phyloP scores from a whole-genome alignment of 2,113 vertebrate genomes.

The Oncorhynchus tshawytscha region DNA sequence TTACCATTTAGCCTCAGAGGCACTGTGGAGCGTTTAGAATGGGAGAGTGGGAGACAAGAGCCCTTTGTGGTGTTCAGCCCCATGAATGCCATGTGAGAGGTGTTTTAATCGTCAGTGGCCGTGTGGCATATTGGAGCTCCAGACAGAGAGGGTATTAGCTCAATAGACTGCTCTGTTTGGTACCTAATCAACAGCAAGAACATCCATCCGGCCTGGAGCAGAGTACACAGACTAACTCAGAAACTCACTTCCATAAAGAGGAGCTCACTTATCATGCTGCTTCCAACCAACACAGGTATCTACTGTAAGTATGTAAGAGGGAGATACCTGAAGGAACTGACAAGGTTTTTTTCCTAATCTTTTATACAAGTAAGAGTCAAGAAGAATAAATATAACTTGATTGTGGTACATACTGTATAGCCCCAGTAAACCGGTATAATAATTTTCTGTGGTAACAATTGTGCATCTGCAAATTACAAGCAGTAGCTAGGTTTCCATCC shows the following conservation, averaged over 20 bases:
- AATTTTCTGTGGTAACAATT: too few species aligned
- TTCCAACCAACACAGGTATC: not conserved
- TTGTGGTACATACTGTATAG: too few species aligned
- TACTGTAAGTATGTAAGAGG: too few species aligned
- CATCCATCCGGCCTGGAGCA: not conserved
- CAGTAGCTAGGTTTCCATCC: too few species aligned
- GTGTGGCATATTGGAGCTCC: not conserved
- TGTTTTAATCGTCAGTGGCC: not conserved
- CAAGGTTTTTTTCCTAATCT: not conserved
- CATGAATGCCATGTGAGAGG: not conserved
- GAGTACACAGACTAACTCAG: not conserved
- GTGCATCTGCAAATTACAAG: too few species aligned
- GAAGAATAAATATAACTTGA: not conserved
- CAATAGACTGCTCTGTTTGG: slow-evolving; percentile 2
- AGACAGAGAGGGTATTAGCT: not conserved
- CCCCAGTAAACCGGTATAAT: too few species aligned
- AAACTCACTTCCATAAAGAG: not conserved
- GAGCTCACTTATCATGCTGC: not conserved
- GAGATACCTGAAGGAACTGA: too few species aligned
- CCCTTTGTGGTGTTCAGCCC: not conserved
- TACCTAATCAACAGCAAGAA: slow-evolving; percentile 11
- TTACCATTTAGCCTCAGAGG: not conserved
- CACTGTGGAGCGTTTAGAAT: too few species aligned
- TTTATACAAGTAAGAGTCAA: not conserved
- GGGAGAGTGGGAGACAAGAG: not conserved